phyloP scores from a whole-genome alignment of 2,888 invertebrate species.

The Dugesia japonica region DNA sequence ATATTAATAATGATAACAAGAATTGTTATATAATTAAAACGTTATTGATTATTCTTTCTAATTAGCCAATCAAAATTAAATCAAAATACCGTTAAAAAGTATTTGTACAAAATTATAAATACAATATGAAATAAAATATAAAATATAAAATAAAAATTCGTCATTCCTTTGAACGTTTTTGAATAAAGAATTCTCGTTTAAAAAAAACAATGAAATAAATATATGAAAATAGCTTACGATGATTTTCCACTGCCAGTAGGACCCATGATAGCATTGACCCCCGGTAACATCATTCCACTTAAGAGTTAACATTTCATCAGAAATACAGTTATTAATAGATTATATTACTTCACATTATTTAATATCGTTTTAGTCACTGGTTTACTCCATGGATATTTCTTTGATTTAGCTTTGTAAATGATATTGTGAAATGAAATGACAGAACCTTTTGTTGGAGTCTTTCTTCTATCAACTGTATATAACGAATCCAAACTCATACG shows the following conservation, averaged over 20 bases:
- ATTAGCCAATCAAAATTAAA: too few species aligned
- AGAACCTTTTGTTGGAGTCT: constrained; percentile 23
- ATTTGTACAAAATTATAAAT: too few species aligned
- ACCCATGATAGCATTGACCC: constrained; percentile 35
- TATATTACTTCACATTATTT: constrained; percentile 38
- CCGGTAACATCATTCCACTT: constrained; percentile 34
- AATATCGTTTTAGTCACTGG: constrained; percentile 39
- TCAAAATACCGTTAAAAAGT: too few species aligned
- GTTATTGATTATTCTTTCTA: too few species aligned
- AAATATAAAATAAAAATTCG: too few species aligned
- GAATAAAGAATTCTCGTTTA: too few species aligned
- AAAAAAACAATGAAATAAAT: too few species aligned
- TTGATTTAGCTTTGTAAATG: constrained; percentile 40
- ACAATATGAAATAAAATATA: too few species aligned
- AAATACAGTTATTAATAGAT: neutral
- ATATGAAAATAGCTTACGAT: constrained; percentile 42
- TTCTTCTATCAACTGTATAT: neutral
- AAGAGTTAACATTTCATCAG: neutral
- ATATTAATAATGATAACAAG: too few species aligned
- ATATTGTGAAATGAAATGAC: constrained; percentile 40
- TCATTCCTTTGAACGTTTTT: too few species aligned
- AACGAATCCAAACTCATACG: neutral
- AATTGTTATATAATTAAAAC: too few species aligned
- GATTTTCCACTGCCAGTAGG: constrained; percentile 46
- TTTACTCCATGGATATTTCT: constrained; percentile 35